Base-by-base conservation (phyloP, 2,888 invertebrate species). In the Orthosia cruda region DNA sequence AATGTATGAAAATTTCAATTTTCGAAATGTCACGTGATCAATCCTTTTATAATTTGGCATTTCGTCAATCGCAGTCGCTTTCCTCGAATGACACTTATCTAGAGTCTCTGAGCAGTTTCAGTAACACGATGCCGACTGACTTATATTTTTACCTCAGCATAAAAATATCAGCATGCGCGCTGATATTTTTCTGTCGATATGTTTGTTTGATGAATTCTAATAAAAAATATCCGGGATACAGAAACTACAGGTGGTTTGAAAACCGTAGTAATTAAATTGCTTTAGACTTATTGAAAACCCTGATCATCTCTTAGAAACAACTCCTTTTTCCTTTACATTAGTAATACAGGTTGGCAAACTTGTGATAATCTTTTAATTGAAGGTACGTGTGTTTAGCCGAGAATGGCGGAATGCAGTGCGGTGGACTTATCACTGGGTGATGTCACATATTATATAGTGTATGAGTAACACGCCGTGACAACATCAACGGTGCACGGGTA, bases 321-420 rank as follows among this genome's bases (percentile, higher is more conserved):
- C 15, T 40, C 9, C 9, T 40, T 40, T 40, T 32, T 40, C 9
- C 0, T 40, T 40, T 40, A 26, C 23, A 16, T 55, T 5, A 7
- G 16, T 55, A 15, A 65, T 52, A 26, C 26, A 58, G 62, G 54
- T 58, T 59, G 47, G 32, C 47, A 62, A 73, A 62, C 65, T 71
- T 52, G n/a, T 71, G 23, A 49, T 80, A 87, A 87, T 87, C 85
- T 77, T 85, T 78, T 86, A 83, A 85, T 88, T 88, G 81, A 84
- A 87, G 85, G 83, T 81, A 73, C 77, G 89, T 91, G 91, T 92
- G 90, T 89, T 89, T 91, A 88, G 78, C 89, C 89, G 87, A 89
- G 84, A 89, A 89, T 85, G 78, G 74, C 73, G 90, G 89, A 89
- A 91, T 91, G 88, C 84, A 83, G 80, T 67, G 49, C 61, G 55